Base-by-base conservation (phyloP, 2,113 vertebrate genomes). In the Perognathus longimembris region DNA sequence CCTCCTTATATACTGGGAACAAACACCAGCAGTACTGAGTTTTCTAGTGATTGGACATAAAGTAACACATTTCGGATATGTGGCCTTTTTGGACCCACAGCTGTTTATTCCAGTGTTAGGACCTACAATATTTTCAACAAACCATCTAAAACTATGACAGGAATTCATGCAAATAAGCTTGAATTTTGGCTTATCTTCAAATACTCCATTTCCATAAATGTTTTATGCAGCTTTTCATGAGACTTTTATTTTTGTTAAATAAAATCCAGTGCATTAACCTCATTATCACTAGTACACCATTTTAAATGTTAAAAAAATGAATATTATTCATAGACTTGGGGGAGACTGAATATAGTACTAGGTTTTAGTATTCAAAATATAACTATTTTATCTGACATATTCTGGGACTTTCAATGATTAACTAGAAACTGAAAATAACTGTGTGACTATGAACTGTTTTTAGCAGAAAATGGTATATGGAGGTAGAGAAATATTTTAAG, bases 191-290 rank as follows among this genome's bases (percentile, higher is more conserved):
- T 66, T 71, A 32, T 92, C 92, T 97, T 97, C 59, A 87, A 93
- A 95, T 34, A 63, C 50, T 96, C 50, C 84, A 93, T 77, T 94
- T 87, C 90, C 82, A 95, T 93, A 96, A 97, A 95, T 96, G 95
- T 91, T 97, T 96, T 81, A 95, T 75, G 34, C 61, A 77, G 57
- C 79, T 96, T 92, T 92, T 94, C 89, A 96, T 15, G 78, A 94
- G 92, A 92, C 38, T 96, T 81, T 89, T 91, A 86, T 89, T 94
- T 96, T 95, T 89, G 89, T 93, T 91, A 88, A 95, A 94, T 45
- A 45, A 87, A 17, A 90, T 70, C 36, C 89, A 94, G 15, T 91
- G 63, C 82, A 89, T 54, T 97, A 96, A 91, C 59, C 81, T 97
- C 90, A 91, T 97, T 93, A 95, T 92, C 94, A 87, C 69, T 93